Evolutionary conservation across 2,113 vertebrate species (phyloP).

Genomic region (Xiphophorus maculatus): DNA sequence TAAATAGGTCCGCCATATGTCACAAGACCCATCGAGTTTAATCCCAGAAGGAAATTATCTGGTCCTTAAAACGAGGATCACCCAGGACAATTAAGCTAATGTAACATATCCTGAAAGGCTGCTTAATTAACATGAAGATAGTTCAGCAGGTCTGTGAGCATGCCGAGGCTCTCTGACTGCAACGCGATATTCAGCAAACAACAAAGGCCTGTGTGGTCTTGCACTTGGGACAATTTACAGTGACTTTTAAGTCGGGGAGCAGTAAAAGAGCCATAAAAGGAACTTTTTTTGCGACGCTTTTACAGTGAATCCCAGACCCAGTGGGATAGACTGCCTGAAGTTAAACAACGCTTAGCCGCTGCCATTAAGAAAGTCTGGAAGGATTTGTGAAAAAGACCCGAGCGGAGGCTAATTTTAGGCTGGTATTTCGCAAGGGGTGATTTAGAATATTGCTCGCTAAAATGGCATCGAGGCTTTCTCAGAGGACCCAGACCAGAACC

Average conservation of each 20-base stretch:
- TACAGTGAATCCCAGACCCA: constrained; percentile 62
- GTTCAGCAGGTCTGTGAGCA: constrained; percentile 8
- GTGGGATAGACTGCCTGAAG: constrained; percentile 60
- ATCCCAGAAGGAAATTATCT: constrained; percentile 33
- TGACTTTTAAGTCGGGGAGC: constrained; percentile 57
- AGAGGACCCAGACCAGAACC: constrained; percentile 55
- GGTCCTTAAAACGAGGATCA: constrained; percentile 28
- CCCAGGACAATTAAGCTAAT: constrained; percentile 72
- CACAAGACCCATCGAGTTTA: constrained; percentile 47
- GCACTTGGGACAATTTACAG: constrained; percentile 63
- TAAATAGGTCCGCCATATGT: constrained; percentile 64
- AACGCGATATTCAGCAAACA: constrained; percentile 59
- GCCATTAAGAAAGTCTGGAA: constrained; percentile 69
- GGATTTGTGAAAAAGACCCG: constrained; percentile 50
- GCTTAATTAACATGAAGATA: constrained; percentile 56
- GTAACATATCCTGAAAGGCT: constrained; percentile 61
- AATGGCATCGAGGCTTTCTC: constrained; percentile 73
- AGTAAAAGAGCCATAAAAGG: constrained; percentile 73
- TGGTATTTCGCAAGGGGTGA: constrained; percentile 71
- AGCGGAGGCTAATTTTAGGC: constrained; percentile 76
- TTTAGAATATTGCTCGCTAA: constrained; percentile 69
- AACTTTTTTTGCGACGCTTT: constrained; percentile 54
- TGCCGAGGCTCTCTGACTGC: constrained; percentile 2
- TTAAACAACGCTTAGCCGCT: constrained; percentile 67
- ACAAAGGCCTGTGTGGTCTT: constrained; percentile 33